phyloP scores from a whole-genome alignment of 2,888 invertebrate species.

The Fragum sueziense region DNA sequence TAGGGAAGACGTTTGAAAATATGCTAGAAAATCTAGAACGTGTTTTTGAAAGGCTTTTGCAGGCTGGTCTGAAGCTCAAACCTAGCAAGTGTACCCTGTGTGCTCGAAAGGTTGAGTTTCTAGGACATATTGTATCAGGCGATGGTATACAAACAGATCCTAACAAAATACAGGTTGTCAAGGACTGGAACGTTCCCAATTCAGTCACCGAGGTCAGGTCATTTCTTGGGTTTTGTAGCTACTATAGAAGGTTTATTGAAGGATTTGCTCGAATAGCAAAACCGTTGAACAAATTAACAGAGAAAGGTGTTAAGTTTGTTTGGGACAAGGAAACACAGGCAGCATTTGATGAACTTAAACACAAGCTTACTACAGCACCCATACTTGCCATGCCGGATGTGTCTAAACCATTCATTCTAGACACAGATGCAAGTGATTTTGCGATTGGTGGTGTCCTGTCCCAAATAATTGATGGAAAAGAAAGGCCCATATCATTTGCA shows the following conservation, averaged over 20 bases:
- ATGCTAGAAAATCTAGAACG: too few relatives aligned
- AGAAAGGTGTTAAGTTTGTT: background rate
- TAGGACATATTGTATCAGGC: background rate
- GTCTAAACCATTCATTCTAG: too few relatives aligned
- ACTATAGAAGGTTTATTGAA: constrained; percentile 2
- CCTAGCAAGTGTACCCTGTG: too few relatives aligned
- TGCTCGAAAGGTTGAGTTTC: constrained; percentile 1
- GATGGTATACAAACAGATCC: constrained; percentile 9
- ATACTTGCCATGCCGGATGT: too few relatives aligned
- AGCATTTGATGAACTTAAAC: background rate
- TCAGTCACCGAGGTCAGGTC: background rate
- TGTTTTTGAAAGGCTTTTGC: too few relatives aligned
- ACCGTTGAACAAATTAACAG: background rate
- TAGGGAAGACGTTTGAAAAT: too few relatives aligned
- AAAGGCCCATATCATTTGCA: too few relatives aligned
- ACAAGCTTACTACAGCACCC: background rate
- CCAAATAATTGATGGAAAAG: too few relatives aligned
- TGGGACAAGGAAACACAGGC: background rate
- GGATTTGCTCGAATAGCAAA: constrained; percentile 4
- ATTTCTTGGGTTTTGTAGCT: constrained; percentile 4
- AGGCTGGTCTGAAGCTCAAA: too few relatives aligned
- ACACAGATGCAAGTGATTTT: too few relatives aligned
- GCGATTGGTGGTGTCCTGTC: too few relatives aligned
- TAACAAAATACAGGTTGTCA: background rate
- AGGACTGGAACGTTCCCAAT: too few relatives aligned